Base-by-base conservation (phyloP, 2,113 vertebrate species). In the Oenanthe melanoleuca region DNA sequence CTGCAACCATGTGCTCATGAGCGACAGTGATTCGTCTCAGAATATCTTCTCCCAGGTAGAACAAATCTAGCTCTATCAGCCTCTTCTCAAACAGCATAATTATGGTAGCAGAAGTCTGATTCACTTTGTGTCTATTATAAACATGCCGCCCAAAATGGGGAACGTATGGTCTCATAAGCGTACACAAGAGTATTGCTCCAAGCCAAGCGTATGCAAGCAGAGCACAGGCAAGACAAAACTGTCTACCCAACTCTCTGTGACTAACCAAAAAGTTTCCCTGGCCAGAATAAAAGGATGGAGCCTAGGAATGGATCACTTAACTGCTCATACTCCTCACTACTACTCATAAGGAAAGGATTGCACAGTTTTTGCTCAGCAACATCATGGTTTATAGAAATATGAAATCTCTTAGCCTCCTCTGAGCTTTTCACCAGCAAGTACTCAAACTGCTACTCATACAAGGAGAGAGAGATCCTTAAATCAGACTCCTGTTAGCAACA, bases 81-180 rank as follows among this genome's bases (percentile, higher is more conserved):
- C 42, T 71, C 33, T 71, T 66, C 21, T 50, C 40, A 45, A 25
- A 45, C 4, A 75, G 52, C 14, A 71, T 45, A 74, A 79, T 37
- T 83, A 64, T n/a, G 38, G 20, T 16, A 57, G 34, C 5, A 18
- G 42, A 42, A 42, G 33, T 7, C 23, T 53, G 14, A 42, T 47
- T 26, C 61, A 38, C 31, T 49, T 63, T n/a, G 31, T 14, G 19
- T 20, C 49, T 49, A 11, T n/a, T 31, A 64, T 17, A 12, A 49
- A 45, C 2, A 59, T 3, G 20, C 15, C 73, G 44, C 38, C 44
- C 79, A 65, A 69, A 88, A 70, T 12, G 31, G 28, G 12, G 18
- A 40, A 80, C 17, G 13, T 16, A 8, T 13, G 9, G 15, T 34
- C 6, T 22, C 9, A 0, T 19, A 37, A 50, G 8, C 11, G 37